A percentile compares a stretch with the other conserved stretches of the same genome.
Conservation (phyloP, 1,140 invertebrate genomes). For the Philotrypesis tridentata region DNA sequence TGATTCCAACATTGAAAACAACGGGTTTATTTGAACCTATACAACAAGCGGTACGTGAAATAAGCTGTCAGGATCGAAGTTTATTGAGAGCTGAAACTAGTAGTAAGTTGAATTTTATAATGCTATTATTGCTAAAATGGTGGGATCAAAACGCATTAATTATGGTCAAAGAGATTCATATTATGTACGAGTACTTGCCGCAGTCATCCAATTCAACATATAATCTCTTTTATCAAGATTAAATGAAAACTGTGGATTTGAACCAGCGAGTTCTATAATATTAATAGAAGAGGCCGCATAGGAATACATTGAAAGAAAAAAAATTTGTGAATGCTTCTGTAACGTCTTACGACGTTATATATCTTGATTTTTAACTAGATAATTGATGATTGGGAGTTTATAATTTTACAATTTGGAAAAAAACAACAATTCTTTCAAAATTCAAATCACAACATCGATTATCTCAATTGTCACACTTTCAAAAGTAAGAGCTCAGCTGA, state of each 20-base stretch:
- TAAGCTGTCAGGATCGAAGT: constrained; percentile 47
- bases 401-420: too few species aligned
- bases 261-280: background rate
- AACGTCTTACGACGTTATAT: too few species aligned
- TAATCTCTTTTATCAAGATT: background rate
- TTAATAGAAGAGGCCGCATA: background rate
- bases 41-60: constrained; percentile 4
- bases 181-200: constrained; percentile 53
- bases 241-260: constrained; percentile 3
- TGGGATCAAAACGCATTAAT: constrained; percentile 63
- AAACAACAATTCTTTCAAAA: too few species aligned
- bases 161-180: constrained; percentile 56
- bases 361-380: too few species aligned
- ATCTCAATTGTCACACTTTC: too few species aligned
- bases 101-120: constrained; percentile 66
- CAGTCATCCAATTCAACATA: constrained; percentile 57
- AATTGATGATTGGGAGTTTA: too few species aligned
- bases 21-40: background rate
- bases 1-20: background rate
- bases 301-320: background rate
- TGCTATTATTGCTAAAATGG: constrained; percentile 39
- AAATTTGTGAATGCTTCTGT: background rate
- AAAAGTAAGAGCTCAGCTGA: too few species aligned
- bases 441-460: too few species aligned
- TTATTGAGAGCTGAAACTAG: constrained; percentile 64